Evolutionary conservation across 2,113 vertebrate genomes (phyloP).

Genomic region (Chaetodon auriga): DNA sequence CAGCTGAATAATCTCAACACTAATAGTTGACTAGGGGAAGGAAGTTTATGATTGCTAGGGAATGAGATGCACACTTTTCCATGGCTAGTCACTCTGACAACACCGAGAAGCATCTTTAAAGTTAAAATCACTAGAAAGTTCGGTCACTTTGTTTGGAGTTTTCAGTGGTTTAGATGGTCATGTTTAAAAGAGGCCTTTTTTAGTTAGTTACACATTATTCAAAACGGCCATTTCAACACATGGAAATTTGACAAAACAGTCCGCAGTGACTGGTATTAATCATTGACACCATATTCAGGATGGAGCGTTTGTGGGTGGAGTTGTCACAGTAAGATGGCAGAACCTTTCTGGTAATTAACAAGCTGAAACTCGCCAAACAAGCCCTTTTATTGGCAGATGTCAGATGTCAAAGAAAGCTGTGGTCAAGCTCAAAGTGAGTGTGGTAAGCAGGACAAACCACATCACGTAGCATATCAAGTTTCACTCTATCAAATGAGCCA

Average conservation of each 20-base stretch:
- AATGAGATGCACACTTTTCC: not conserved
- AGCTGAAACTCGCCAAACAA: constrained; percentile 28
- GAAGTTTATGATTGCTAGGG: not conserved
- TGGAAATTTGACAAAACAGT: not conserved
- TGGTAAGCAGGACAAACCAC: constrained; percentile 32
- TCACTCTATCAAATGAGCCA: constrained; percentile 24
- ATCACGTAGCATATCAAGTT: constrained; percentile 36
- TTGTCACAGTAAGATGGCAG: not conserved
- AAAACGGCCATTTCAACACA: not conserved
- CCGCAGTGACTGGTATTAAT: too few species aligned
- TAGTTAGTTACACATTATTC: not conserved
- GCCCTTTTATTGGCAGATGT: constrained; percentile 30
- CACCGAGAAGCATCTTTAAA: not conserved
- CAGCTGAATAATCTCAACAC: not conserved
- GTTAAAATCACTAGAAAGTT: not conserved
- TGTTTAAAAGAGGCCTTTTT: not conserved
- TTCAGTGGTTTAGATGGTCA: not conserved
- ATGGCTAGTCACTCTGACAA: not conserved
- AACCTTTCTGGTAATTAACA: not conserved
- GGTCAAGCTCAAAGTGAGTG: not conserved
- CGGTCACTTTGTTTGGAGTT: not conserved
- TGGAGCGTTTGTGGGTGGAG: not conserved
- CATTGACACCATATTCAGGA: not conserved
- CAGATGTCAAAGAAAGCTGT: constrained; percentile 20
- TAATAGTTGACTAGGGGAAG: not conserved